These are phyloP conservation scores for Gasterosteus nipponicus DNA, from an alignment of 2,113 vertebrate species.

Conservation along the genomic window DNA sequence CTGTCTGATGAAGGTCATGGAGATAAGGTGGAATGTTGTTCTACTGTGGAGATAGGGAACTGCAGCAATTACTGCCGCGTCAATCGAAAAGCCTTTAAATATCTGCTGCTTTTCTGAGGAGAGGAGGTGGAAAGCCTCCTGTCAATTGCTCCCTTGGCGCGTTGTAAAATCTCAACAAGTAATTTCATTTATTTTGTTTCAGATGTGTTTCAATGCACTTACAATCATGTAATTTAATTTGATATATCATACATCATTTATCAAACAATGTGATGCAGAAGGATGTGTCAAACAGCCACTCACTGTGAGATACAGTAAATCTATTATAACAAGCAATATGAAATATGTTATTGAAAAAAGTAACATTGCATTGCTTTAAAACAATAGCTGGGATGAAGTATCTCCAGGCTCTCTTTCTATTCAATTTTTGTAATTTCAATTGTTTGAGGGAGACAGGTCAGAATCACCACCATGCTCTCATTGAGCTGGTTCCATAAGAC, in stretches of 20 bases:
- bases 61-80: conserved; percentile 55
- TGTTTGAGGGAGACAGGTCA: conserved; percentile 44
- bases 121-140: conserved; percentile 3
- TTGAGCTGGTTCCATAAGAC: neutral
- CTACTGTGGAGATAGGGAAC: conserved; percentile 51
- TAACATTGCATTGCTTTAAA: neutral
- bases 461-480: conserved; percentile 3
- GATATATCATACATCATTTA: neutral
- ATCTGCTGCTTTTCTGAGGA: conserved; percentile 37
- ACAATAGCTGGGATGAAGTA: neutral
- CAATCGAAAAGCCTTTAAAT: conserved; percentile 63
- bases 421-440: too few relatives aligned
- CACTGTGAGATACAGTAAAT: neutral
- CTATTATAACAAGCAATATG: neutral
- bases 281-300: neutral
- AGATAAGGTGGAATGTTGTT: conserved; percentile 70
- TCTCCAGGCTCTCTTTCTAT: neutral
- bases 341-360: neutral
- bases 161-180: conserved; percentile 12
- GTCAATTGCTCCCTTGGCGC: conserved; percentile 14
- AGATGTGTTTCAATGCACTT: neutral
- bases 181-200: neutral
- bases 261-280: neutral
- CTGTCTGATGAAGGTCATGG: conserved; percentile 71
- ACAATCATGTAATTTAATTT: neutral